phyloP scores from a whole-genome alignment of 2,888 invertebrate species.

The Drosophila tanythrix region DNA sequence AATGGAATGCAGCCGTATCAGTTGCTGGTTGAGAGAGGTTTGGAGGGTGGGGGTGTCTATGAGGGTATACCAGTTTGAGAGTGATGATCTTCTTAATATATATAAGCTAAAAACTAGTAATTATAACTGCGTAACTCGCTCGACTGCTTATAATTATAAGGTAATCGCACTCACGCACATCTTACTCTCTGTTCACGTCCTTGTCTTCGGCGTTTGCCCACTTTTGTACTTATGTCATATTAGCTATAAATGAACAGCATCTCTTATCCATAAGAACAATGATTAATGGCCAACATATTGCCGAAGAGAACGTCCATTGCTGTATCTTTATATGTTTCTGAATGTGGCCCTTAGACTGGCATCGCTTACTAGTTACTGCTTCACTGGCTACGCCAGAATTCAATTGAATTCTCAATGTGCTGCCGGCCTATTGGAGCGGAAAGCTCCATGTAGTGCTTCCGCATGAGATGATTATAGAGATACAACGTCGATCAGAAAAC shows the following conservation, averaged over 20 bases:
- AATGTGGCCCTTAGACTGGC: slow-evolving; percentile 43
- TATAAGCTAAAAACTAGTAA: slow-evolving; percentile 80
- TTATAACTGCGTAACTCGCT: slow-evolving; percentile 73
- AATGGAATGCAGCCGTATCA: slow-evolving; percentile 78
- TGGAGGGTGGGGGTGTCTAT: not conserved
- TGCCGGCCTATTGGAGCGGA: slow-evolving; percentile 75
- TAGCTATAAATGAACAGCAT: slow-evolving; percentile 76
- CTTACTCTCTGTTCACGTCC: slow-evolving; percentile 25
- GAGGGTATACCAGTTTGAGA: slow-evolving; percentile 56
- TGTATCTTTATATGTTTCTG: slow-evolving; percentile 13
- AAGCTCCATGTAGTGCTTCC: slow-evolving; percentile 66
- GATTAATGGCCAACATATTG: slow-evolving; percentile 71
- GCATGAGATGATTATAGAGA: slow-evolving; percentile 34
- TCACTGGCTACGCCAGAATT: slow-evolving; percentile 54
- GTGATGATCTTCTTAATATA: slow-evolving; percentile 81
- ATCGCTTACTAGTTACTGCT: slow-evolving; percentile 64
- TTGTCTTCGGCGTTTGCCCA: slow-evolving; percentile 70
- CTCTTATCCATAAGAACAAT: slow-evolving; percentile 60
- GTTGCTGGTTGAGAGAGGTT: slow-evolving; percentile 22
- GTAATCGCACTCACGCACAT: slow-evolving; percentile 26
- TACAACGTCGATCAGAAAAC: slow-evolving; percentile 27
- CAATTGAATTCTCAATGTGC: slow-evolving; percentile 66
- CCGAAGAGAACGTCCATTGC: slow-evolving; percentile 24
- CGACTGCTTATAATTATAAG: slow-evolving; percentile 77
- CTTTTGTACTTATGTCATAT: slow-evolving; percentile 81